phyloP scores from a whole-genome alignment of 2,888 invertebrate genomes.

The Oxystoma pomonae region DNA sequence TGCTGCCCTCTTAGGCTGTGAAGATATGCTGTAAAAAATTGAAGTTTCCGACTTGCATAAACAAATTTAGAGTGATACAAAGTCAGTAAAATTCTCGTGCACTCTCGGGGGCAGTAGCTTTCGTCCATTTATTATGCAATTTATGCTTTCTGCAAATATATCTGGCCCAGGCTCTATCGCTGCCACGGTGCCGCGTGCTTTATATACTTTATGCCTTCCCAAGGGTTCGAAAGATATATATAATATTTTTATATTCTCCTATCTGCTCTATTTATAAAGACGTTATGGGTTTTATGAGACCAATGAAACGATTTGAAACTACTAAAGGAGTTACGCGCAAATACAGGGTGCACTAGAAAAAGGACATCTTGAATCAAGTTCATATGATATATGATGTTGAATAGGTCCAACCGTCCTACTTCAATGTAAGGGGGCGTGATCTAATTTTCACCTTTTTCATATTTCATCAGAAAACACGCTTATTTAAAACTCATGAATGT shows the following conservation, averaged over 20 bases:
- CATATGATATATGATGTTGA: too few species aligned
- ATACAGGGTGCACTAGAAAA: too few species aligned
- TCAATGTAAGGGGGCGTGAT: too few species aligned
- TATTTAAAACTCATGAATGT: too few species aligned
- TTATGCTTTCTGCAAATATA: not conserved
- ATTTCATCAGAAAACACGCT: too few species aligned
- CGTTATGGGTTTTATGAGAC: not conserved
- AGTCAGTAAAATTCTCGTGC: not conserved
- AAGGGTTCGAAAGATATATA: not conserved
- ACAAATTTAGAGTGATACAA: not conserved
- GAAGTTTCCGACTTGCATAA: too few species aligned
- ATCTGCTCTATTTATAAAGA: not conserved
- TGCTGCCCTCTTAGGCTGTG: too few species aligned
- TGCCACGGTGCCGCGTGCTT: not conserved
- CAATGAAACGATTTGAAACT: not conserved
- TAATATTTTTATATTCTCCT: not conserved
- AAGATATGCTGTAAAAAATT: too few species aligned
- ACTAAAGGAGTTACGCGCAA: too few species aligned
- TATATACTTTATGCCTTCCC: not conserved
- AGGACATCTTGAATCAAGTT: too few species aligned
- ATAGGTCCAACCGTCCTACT: too few species aligned
- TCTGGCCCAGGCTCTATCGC: not conserved
- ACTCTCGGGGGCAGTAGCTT: not conserved
- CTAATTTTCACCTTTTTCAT: too few species aligned
- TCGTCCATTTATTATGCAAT: not conserved